Evolutionary conservation across 2,113 vertebrate species (phyloP).

Genomic region (Microcebus jonahi): DNA sequence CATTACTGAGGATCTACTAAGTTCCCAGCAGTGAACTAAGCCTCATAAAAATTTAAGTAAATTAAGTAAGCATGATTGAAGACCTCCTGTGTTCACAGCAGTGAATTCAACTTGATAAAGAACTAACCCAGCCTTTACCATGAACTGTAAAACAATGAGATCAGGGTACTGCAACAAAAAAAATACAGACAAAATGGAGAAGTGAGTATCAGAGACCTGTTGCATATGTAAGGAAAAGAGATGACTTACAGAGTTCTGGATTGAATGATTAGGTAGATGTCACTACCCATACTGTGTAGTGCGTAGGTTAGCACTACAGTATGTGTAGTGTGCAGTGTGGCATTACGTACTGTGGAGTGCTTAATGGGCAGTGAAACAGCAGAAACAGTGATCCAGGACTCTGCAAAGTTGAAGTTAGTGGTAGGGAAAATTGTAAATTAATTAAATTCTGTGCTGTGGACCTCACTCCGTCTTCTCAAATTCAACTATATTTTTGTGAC

Average conservation of each 20-base stretch:
- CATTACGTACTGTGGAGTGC: not conserved
- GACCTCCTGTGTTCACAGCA: not conserved
- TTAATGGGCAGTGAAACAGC: too few relatives aligned
- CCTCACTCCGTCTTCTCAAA: not conserved
- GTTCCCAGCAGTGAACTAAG: not conserved
- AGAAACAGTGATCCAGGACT: not conserved
- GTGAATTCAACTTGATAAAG: not conserved
- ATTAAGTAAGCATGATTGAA: not conserved
- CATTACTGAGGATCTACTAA: not conserved
- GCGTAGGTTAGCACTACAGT: too few relatives aligned
- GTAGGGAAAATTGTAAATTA: not conserved
- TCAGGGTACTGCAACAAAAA: not conserved
- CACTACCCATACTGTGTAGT: too few relatives aligned
- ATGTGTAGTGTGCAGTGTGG: too few relatives aligned
- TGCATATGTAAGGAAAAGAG: not conserved
- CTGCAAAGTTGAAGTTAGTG: not conserved
- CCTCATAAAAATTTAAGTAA: not conserved
- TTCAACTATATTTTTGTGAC: not conserved
- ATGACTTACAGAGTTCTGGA: not conserved
- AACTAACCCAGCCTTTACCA: not conserved
- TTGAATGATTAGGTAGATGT: not conserved
- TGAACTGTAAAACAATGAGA: not conserved
- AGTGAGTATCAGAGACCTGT: not conserved
- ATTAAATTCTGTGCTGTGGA: not conserved
- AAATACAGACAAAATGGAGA: not conserved